phyloP scores from a whole-genome alignment of 2,797 vertebrate species.

The Phoeniculus purpureus region DNA sequence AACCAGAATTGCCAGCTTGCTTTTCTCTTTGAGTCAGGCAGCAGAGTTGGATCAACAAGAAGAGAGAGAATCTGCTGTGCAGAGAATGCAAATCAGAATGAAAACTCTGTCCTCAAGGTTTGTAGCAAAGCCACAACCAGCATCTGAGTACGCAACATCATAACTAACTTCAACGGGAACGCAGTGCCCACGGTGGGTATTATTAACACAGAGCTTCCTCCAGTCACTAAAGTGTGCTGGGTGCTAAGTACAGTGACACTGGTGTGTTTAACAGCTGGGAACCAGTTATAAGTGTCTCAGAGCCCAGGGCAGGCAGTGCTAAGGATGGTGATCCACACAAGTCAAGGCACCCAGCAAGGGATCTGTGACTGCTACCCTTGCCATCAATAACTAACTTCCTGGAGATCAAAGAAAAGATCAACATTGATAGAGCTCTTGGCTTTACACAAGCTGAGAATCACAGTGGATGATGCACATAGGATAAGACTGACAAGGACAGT shows the following conservation, averaged over 20 bases:
- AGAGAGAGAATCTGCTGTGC: background rate
- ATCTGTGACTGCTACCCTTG: accelerated
- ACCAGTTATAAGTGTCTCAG: background rate
- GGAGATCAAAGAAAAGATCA: background rate
- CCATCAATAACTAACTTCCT: background rate
- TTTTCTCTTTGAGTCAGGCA: background rate
- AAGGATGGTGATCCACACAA: accelerated
- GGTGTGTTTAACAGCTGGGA: background rate
- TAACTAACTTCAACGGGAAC: background rate
- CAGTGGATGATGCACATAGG: background rate
- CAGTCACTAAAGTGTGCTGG: background rate
- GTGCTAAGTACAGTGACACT: background rate
- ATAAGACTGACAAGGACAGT: background rate
- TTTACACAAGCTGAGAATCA: background rate
- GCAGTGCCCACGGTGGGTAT: background rate
- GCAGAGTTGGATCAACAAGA: background rate
- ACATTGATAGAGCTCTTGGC: background rate
- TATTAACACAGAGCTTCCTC: background rate
- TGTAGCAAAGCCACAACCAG: background rate
- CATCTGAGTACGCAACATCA: background rate
- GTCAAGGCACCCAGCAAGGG: background rate
- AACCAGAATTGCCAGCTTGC: background rate
- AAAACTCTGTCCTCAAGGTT: background rate
- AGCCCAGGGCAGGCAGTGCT: background rate
- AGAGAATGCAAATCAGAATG: background rate